A percentile compares a stretch with the other conserved stretches of the same genome.
Conservation (phyloP, 2,113 vertebrate species). For the Euleptes europaea region DNA sequence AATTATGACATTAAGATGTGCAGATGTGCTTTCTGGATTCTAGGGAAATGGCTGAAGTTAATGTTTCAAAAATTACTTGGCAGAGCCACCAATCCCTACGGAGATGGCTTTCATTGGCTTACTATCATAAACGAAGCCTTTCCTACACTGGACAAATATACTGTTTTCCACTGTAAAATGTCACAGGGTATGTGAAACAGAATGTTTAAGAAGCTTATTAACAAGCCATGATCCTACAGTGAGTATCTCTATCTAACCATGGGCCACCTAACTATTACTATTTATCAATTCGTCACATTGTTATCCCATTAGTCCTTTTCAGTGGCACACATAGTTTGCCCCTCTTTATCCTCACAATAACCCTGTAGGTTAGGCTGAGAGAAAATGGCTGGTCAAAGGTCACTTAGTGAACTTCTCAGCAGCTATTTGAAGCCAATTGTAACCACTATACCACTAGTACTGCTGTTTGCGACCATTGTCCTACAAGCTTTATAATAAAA, state of each 20-base stretch:
- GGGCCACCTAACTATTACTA: fast-evolving
- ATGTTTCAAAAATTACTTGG: constrained; percentile 13
- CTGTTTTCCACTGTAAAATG: background rate
- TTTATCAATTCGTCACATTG: too few species aligned
- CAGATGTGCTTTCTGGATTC: background rate
- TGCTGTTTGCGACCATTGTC: background rate
- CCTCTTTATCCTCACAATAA: too few species aligned
- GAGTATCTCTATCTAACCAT: background rate
- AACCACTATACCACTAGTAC: too few species aligned
- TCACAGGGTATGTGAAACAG: background rate
- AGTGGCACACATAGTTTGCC: too few species aligned
- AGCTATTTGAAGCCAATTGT: too few species aligned
- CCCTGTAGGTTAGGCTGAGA: too few species aligned
- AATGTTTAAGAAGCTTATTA: background rate
- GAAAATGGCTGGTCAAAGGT: too few species aligned
- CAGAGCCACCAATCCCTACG: background rate
- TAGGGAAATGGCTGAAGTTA: constrained; percentile 5
- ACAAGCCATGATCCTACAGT: background rate
- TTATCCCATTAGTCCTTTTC: too few species aligned
- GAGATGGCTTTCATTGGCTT: constrained; percentile 11
- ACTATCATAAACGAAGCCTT: background rate
- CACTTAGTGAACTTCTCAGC: too few species aligned
- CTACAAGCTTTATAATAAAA: background rate
- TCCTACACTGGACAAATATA: background rate
- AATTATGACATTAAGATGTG: background rate